Evolutionary conservation across 1,140 invertebrate species (phyloP).

Genomic region (Chymomyza costata): DNA sequence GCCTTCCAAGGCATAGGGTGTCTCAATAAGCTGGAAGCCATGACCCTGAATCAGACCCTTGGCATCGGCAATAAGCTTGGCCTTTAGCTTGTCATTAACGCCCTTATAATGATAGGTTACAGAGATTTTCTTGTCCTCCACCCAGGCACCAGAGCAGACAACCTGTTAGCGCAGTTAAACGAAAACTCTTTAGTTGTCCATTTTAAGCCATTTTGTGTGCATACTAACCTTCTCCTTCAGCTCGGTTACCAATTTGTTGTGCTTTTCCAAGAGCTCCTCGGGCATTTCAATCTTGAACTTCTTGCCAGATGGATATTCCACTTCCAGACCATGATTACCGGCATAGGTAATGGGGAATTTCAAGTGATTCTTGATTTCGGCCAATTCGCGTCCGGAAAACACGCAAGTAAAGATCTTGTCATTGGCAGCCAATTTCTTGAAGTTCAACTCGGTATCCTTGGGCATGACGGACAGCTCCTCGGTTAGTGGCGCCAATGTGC

Average conservation of each 20-base stretch:
- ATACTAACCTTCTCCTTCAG: conserved; percentile 85
- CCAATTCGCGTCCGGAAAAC: conserved; percentile 89
- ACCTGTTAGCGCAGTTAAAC: no score
- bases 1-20: conserved; percentile 90
- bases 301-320: conserved; percentile 91
- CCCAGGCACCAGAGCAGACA: conserved; percentile 91
- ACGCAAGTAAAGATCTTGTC: conserved; percentile 91
- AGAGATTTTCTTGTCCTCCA: conserved; percentile 92
- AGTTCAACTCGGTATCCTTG: conserved; percentile 87
- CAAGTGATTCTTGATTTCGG: conserved; percentile 92
- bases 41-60: conserved; percentile 83
- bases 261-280: conserved; percentile 87
- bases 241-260: conserved; percentile 84
- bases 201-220: no score
- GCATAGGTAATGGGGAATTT: conserved; percentile 95
- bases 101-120: conserved; percentile 93
- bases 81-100: conserved; percentile 82
- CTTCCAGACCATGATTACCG: conserved; percentile 92
- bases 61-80: conserved; percentile 81
- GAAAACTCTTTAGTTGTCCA: no score
- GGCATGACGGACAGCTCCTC: conserved; percentile 90
- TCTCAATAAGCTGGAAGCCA: conserved; percentile 86
- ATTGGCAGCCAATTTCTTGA: conserved; percentile 88
- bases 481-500: conserved; percentile 90
- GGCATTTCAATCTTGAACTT: conserved; percentile 96